Conservation (phyloP, 2,113 vertebrate species). For the Aptenodytes patagonicus region DNA sequence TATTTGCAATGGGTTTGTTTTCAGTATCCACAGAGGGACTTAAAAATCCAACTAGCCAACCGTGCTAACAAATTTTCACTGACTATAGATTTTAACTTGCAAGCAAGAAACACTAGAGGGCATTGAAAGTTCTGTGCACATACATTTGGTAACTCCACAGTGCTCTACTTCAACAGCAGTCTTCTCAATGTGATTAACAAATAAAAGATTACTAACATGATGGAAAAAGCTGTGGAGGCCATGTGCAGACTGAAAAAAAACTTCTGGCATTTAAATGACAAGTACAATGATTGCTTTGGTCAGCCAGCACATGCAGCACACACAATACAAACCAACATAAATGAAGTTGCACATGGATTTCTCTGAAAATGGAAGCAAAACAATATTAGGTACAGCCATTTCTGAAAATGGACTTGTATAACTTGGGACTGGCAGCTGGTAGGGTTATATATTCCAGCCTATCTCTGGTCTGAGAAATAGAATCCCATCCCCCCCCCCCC, state of each 20-base stretch:
- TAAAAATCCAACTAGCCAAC: not conserved
- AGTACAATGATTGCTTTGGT: not conserved
- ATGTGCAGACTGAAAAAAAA: not conserved
- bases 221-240: not conserved
- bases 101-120: slow-evolving; percentile 71
- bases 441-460: not conserved
- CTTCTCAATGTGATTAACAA: not conserved
- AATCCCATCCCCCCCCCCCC: too few relatives aligned
- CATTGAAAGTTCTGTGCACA: slow-evolving; percentile 63
- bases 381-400: not conserved
- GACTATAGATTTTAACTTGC: slow-evolving; percentile 30
- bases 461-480: not conserved
- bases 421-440: not conserved
- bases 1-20: not conserved
- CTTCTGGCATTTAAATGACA: not conserved
- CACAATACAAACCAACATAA: not conserved
- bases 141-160: not conserved
- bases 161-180: not conserved
- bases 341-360: not conserved
- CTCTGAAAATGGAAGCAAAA: not conserved
- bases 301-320: not conserved
- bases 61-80: not conserved
- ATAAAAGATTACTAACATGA: not conserved
- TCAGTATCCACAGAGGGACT: not conserved
- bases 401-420: not conserved